Evolutionary conservation across 2,888 invertebrate species (phyloP), one percentile per base, ranked within the genome.

Genomic region (Scrobipalpa costella): DNA sequence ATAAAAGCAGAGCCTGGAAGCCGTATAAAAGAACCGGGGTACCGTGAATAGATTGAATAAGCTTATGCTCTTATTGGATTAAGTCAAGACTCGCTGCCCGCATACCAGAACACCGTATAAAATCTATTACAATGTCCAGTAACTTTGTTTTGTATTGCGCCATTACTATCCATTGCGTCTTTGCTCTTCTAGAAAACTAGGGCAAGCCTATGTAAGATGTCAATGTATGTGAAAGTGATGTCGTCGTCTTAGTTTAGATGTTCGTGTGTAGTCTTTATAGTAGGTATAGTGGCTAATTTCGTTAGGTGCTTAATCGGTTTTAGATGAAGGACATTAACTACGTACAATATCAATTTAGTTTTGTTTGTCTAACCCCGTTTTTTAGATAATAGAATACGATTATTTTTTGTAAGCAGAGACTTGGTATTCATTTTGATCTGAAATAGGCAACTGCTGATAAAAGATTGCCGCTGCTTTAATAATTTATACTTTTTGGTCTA

Each of bases 51-150:
- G 76, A 75, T 77, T 74, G 78, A 77, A 76, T 77, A 71, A 73
- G 77, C 77, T 78, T 76, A 80, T 66, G 69, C 73, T 73, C 77
- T 78, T 85, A 89, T 88, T 89, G 78, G 85, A 88, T 89, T 87
- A 88, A 72, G 55, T 27, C 55, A 34, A 27, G 34, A 52, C 50
- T 21, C 27, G 17, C 34, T 27, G 64, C 71, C 70, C 69, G 71
- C 73, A 74, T 70, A 71, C 64, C 55, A 55, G 33, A 34, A 38
- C 57, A 8, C 9, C n/a, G 6, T 38, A 38, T 38, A 57, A 38
- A 36, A 38, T 57, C 11, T 38, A 13, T 57, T 19, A 57, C 38
- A 38, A 13, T 38, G 50, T 27, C 50, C 11, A 19, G 8, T 1
- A 36, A 9, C 9, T 5, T 13, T 33, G 55, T 0, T n/a, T 5